Evolutionary conservation across 2,888 invertebrate genomes (phyloP).

Genomic region (Chymomyza caudatula): DNA sequence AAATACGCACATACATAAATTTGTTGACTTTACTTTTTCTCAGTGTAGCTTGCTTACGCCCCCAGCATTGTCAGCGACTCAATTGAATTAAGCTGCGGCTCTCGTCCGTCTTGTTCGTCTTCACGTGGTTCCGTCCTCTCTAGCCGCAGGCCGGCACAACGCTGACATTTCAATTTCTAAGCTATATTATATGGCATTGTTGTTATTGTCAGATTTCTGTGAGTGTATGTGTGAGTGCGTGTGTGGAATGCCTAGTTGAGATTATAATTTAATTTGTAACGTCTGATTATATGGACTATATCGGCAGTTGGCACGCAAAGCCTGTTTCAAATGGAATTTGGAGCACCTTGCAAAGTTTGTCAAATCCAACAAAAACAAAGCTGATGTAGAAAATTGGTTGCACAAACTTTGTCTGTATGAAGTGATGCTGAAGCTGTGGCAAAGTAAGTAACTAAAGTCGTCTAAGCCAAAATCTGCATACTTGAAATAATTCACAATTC

Average conservation of each 20-base stretch:
- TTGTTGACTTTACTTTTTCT: neutral
- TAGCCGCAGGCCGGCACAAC: constrained; percentile 1
- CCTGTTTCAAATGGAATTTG: neutral
- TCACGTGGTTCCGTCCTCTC: neutral
- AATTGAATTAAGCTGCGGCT: constrained; percentile 5
- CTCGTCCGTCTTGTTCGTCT: neutral
- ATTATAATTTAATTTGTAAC: constrained; percentile 10
- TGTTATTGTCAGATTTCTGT: constrained; percentile 12
- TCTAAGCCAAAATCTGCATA: constrained; percentile 32
- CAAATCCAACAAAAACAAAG: constrained; percentile 5
- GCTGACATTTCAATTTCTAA: constrained; percentile 43
- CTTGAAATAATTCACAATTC: constrained; percentile 67
- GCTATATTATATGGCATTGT: constrained; percentile 22
- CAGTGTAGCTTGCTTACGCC: neutral
- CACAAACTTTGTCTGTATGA: neutral
- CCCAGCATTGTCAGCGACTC: neutral
- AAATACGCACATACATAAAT: neutral
- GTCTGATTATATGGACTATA: neutral
- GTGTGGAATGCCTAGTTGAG: neutral
- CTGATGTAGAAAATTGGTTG: constrained; percentile 6
- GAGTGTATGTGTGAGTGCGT: neutral
- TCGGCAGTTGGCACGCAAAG: neutral
- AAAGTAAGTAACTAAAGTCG: neutral
- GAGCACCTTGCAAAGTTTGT: neutral
- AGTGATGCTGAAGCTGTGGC: neutral